Conservation (phyloP, 2,113 vertebrate genomes). For the Etheostoma spectabile region DNA sequence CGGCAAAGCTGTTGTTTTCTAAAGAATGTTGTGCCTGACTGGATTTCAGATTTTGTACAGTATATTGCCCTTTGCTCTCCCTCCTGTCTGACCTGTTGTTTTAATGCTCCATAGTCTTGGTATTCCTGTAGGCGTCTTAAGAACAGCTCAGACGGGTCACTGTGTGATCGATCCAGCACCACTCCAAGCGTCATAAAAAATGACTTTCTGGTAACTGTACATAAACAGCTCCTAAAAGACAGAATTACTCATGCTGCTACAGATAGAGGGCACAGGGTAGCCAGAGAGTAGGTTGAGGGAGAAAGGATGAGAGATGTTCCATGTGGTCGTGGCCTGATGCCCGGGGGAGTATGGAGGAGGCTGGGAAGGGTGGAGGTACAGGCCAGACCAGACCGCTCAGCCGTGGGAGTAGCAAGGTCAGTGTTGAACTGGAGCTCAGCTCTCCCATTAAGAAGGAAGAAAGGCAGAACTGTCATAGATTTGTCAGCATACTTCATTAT, state of each 20-base stretch:
- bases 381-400: conserved; percentile 51
- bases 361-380: conserved; percentile 65
- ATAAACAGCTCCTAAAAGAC: conserved; percentile 47
- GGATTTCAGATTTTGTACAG: conserved; percentile 24
- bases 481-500: conserved; percentile 45
- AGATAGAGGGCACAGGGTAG: conserved; percentile 59
- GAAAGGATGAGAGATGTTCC: conserved; percentile 64
- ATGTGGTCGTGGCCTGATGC: conserved; percentile 64
- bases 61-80: conserved; percentile 34
- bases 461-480: conserved; percentile 47
- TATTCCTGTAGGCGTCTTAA: conserved; percentile 46
- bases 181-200: conserved; percentile 20
- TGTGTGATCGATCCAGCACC: conserved; percentile 38
- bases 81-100: conserved; percentile 47
- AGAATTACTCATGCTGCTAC: conserved; percentile 54
- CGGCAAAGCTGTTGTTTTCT: conserved; percentile 16
- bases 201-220: conserved; percentile 39
- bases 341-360: conserved; percentile 68
- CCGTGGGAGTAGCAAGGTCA: conserved; percentile 68
- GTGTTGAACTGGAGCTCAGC: conserved; percentile 34
- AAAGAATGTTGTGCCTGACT: conserved; percentile 11
- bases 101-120: conserved; percentile 44
- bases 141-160: conserved; percentile 32
- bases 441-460: conserved; percentile 52
- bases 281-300: conserved; percentile 61